Evolutionary conservation across 2,797 vertebrate species (phyloP).

Genomic region (Peromyscus melanophrys): DNA sequence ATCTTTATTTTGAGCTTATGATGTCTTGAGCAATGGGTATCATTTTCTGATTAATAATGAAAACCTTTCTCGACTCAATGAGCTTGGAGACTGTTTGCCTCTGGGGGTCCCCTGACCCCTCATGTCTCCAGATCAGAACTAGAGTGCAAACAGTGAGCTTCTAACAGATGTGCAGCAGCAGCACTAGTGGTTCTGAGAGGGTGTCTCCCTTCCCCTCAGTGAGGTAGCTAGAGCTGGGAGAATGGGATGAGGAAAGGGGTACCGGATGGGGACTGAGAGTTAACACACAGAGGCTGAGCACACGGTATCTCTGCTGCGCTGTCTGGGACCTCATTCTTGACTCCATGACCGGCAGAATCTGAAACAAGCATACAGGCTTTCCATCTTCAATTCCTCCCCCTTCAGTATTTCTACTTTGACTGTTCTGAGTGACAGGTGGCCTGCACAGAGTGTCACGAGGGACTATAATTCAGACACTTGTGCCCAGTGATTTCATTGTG

Average conservation of each 20-base stretch:
- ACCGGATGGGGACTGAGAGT: too few relatives aligned
- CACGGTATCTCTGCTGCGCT: background rate
- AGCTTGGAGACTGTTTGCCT: background rate
- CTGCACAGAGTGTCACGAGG: background rate
- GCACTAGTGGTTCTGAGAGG: background rate
- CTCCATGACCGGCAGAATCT: background rate
- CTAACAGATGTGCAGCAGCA: rapidly evolving
- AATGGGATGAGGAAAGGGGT: rapidly evolving
- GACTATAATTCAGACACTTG: background rate
- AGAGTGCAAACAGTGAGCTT: background rate
- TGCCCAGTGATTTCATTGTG: background rate
- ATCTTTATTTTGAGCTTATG: conserved; percentile 10
- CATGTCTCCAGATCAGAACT: background rate
- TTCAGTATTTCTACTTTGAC: background rate
- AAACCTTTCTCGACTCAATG: background rate
- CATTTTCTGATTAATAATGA: background rate
- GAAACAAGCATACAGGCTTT: background rate
- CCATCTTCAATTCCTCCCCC: background rate
- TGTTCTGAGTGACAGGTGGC: background rate
- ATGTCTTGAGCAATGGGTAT: background rate
- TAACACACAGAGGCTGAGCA: background rate
- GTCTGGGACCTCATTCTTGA: background rate
- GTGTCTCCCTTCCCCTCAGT: background rate
- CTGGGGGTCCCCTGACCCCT: background rate
- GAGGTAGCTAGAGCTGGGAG: background rate